Base-by-base conservation (phyloP, 2,113 vertebrate genomes). In the Apteryx owenii region DNA sequence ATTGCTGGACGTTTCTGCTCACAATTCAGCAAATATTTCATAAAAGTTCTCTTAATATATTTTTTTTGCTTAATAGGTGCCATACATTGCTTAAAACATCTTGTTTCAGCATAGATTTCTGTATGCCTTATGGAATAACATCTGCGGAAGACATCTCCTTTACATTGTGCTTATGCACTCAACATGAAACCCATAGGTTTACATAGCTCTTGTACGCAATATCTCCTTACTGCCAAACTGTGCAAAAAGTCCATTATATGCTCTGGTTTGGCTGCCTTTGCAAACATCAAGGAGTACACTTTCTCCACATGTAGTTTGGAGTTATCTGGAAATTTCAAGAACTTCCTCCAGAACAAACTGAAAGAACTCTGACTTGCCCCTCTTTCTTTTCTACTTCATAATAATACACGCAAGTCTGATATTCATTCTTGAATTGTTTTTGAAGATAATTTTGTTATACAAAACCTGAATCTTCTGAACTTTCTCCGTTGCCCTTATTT, bases 11-110 rank as follows among this genome's bases (percentile, higher is more conserved):
- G 4, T 16, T 86, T 73, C n/a, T 60, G n/a, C 60, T 61, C 22
- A 29, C 22, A 66, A 3, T 60, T 22, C 33, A 87, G 69, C 25
- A 81, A 86, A 75, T 81, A 60, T 1, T 33, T 83, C 46, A 65
- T 89, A 22, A 23, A 42, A 17, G 51, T 51, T 72, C 10, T 72
- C 7, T 33, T 69, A 12, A 38, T 62, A 0, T 28, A 15, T 38
- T 29, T 46, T 89, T 91, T 46, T 91, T 58, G 4, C 22, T 54
- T 51, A 50, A 22, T 79, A 36, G 15, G 5, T 86, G 38, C 68
- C 1, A 0, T 42, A 33, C 0, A 0, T 48, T n/a, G 46, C 33
- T 83, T 77, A 13, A 70, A 88, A 77, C 42, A 7, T 44, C 46
- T 25, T 76, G 13, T 81, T 94, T 81, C 19, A 56, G 0, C 72